Evolutionary conservation across 2,888 invertebrate genomes (phyloP).

Genomic region (Agonum fuliginosum): DNA sequence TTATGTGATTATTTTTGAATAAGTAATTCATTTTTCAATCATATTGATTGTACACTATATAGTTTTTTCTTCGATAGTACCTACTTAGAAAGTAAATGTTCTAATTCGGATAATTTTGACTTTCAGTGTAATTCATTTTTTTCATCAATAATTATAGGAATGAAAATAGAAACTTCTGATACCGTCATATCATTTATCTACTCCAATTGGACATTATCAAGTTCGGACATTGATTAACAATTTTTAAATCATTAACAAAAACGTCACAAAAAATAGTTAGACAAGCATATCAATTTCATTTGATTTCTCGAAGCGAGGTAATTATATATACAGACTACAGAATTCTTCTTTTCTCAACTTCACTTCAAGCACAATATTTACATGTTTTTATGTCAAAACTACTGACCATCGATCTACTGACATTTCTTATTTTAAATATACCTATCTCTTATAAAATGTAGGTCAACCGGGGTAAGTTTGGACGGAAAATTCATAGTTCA

Average conservation of each 20-base stretch:
- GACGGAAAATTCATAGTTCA: too few species aligned
- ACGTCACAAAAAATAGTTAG: neutral
- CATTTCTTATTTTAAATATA: too few species aligned
- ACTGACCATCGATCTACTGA: too few species aligned
- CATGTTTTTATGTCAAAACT: too few species aligned
- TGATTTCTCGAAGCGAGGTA: too few species aligned
- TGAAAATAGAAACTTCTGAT: conserved; percentile 26
- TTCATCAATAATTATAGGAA: conserved; percentile 40
- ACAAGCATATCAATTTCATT: neutral
- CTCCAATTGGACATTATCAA: neutral
- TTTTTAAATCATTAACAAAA: neutral
- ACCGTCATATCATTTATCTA: neutral
- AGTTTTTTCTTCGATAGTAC: neutral
- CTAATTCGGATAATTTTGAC: conserved; percentile 37
- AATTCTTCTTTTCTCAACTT: too few species aligned
- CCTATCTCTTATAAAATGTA: too few species aligned
- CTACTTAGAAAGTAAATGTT: conserved; percentile 41
- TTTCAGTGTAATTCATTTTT: conserved; percentile 40
- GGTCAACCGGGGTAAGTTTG: too few species aligned
- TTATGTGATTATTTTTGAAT: too few species aligned
- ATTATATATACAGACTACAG: too few species aligned
- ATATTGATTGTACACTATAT: too few species aligned
- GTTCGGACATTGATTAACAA: conserved; percentile 18
- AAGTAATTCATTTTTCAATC: conserved; percentile 5
- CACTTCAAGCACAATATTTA: too few species aligned